Evolutionary conservation across 2,888 invertebrate genomes (phyloP).

Genomic region (Flexamia atlantica): DNA sequence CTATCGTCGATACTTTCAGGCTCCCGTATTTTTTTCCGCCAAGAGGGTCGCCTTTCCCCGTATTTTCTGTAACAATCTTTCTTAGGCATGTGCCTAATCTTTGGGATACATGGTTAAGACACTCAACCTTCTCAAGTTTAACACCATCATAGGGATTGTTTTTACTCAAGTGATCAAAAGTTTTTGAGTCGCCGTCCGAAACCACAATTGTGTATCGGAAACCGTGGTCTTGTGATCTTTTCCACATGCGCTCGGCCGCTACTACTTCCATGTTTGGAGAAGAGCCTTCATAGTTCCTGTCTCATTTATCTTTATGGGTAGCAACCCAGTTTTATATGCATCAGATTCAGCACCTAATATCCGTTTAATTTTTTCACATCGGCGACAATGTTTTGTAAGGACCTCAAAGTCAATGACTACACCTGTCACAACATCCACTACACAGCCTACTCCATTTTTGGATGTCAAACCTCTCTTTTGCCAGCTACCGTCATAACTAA

Average conservation of each 20-base stretch:
- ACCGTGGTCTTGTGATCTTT: conserved; percentile 44
- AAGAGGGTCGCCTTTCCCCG: conserved; percentile 40
- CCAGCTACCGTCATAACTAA: conserved; percentile 55
- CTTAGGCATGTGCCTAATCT: conserved; percentile 63
- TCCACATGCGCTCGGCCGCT: conserved; percentile 43
- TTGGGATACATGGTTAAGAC: conserved; percentile 66
- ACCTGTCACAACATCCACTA: conserved; percentile 46
- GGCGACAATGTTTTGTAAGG: conserved; percentile 44
- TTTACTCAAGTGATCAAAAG: conserved; percentile 56
- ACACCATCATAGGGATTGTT: conserved; percentile 50
- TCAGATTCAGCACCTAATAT: conserved; percentile 2
- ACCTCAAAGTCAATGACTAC: conserved; percentile 48
- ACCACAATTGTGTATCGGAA: conserved; percentile 51
- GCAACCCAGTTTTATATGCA: conserved; percentile 33
- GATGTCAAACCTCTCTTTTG: conserved; percentile 53
- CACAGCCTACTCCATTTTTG: conserved; percentile 50
- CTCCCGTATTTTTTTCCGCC: conserved; percentile 62
- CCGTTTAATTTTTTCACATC: conserved; percentile 31
- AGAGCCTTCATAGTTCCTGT: conserved; percentile 50
- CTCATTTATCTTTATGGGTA: background rate
- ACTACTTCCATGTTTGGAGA: conserved; percentile 49
- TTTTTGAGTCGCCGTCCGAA: conserved; percentile 52
- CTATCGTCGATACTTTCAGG: conserved; percentile 58
- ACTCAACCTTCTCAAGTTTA: conserved; percentile 31
- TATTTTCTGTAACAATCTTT: conserved; percentile 59